These are phyloP conservation scores for Diabrotica undecimpunctata DNA, from an alignment of 1,140 invertebrate genomes.

Conservation along the genomic window DNA sequence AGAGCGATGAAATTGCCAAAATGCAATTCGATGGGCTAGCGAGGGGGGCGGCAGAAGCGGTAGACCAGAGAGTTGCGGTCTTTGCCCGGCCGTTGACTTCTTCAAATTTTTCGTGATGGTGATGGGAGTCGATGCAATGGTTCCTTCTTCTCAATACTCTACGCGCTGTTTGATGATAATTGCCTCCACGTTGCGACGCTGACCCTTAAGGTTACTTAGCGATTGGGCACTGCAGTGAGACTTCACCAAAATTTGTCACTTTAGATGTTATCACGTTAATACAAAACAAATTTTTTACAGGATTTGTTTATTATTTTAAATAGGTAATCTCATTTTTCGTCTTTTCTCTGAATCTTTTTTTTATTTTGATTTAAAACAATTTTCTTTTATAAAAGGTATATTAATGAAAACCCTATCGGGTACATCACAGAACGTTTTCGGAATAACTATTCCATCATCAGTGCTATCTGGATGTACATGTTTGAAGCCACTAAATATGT, in stretches of 20 bases:
- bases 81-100: not conserved
- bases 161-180: not conserved
- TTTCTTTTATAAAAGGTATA: too few species aligned
- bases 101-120: slow-evolving; percentile 2
- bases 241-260: not conserved
- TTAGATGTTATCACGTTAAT: too few species aligned
- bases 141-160: not conserved
- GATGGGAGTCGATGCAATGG: not conserved
- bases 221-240: not conserved
- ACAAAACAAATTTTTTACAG: too few species aligned
- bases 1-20: not conserved
- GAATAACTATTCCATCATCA: too few species aligned
- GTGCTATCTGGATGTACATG: too few species aligned
- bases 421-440: too few species aligned
- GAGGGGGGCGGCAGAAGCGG: not conserved
- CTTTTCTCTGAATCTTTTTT: too few species aligned
- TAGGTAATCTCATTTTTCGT: too few species aligned
- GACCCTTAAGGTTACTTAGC: not conserved
- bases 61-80: slow-evolving; percentile 1
- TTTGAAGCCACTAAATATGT: too few species aligned
- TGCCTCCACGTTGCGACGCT: not conserved
- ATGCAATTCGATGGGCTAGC: not conserved
- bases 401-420: too few species aligned
- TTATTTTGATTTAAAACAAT: too few species aligned
- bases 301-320: too few species aligned